Conservation (phyloP, 2,888 invertebrate species). For the Nymphalis urticae region DNA sequence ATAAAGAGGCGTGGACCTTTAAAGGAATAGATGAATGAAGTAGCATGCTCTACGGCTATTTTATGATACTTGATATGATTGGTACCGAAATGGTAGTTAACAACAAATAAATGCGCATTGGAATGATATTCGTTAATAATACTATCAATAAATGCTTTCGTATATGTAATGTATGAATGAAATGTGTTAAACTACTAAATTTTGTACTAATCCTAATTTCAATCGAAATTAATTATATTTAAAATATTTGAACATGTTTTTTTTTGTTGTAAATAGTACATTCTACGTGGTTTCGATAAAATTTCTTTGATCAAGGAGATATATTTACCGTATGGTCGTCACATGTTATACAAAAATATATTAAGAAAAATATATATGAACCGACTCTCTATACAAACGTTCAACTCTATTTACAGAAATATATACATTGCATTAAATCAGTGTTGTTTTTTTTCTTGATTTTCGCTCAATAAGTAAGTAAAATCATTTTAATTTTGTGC, state of each 20-base stretch:
- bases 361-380: constrained; percentile 70
- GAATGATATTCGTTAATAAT: constrained; percentile 46
- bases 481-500: constrained; percentile 26
- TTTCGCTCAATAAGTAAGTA: background rate
- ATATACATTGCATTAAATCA: constrained; percentile 57
- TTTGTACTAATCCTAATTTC: constrained; percentile 1
- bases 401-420: constrained; percentile 63
- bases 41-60: constrained; percentile 35
- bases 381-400: constrained; percentile 69
- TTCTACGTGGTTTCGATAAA: constrained; percentile 13
- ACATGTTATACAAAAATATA: constrained; percentile 70
- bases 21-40: constrained; percentile 37
- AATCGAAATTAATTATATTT: constrained; percentile 13
- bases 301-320: constrained; percentile 20
- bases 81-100: background rate
- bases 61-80: constrained; percentile 19
- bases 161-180: constrained; percentile 60
- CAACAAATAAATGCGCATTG: constrained; percentile 53
- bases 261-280: constrained; percentile 24
- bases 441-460: constrained; percentile 11
- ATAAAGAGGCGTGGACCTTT: constrained; percentile 35
- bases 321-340: constrained; percentile 43
- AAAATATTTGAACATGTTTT: constrained; percentile 21
- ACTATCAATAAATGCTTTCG: constrained; percentile 11
- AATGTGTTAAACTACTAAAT: background rate